Conservation (phyloP, 2,888 invertebrate genomes). For the Neoitamus cyanurus region DNA sequence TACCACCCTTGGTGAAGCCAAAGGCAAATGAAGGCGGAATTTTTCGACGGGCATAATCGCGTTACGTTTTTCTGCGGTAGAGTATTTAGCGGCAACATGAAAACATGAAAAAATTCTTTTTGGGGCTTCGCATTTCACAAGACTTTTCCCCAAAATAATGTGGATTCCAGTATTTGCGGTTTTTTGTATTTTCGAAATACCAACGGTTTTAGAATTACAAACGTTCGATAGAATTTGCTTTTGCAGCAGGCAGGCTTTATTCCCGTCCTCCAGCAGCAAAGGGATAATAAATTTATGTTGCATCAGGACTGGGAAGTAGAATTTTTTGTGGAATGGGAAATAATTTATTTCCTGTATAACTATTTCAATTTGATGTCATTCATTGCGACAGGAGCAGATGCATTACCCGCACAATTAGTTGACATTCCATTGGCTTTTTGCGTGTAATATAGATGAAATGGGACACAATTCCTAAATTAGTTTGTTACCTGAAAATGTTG, state of each 20-base stretch:
- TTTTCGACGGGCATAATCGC: conserved; percentile 38
- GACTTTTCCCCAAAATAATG: conserved; percentile 27
- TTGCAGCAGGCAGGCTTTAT: background rate
- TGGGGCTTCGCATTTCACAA: background rate
- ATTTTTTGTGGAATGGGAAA: background rate
- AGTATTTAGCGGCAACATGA: conserved; percentile 30
- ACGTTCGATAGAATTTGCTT: background rate
- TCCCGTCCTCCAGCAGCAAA: no score
- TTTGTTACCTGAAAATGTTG: no score
- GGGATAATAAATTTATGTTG: background rate
- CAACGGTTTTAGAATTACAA: background rate
- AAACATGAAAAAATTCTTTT: conserved; percentile 44
- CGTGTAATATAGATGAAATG: no score
- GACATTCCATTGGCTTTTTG: no score
- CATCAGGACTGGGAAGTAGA: background rate
- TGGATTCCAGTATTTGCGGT: conserved; percentile 31
- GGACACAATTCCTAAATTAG: no score
- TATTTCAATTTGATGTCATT: no score
- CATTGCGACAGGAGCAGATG: no score
- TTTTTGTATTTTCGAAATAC: background rate
- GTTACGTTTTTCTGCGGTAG: conserved; percentile 37
- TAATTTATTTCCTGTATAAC: no score
- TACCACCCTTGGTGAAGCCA: conserved; percentile 35
- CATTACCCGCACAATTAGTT: no score
- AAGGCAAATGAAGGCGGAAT: conserved; percentile 42